A percentile compares a stretch with the other conserved stretches of the same genome.
phyloP scores from a whole-genome alignment of 2,113 vertebrate species.

The Apteryx owenii region DNA sequence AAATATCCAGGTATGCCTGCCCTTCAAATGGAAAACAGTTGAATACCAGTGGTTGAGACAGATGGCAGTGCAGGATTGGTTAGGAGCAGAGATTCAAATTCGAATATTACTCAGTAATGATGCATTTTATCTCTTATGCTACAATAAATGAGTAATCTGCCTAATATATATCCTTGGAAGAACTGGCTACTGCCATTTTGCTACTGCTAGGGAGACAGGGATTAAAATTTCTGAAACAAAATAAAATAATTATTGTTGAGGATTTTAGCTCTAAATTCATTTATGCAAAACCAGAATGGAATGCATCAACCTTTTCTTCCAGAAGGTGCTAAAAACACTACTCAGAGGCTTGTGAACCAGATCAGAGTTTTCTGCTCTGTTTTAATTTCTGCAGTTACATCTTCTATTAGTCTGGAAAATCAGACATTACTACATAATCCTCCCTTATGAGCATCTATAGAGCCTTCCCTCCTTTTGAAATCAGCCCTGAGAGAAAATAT shows the following conservation, averaged over 20 bases:
- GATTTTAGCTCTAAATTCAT: not conserved
- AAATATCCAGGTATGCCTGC: not conserved
- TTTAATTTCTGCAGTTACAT: not conserved
- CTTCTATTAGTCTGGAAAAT: not conserved
- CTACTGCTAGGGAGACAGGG: not conserved
- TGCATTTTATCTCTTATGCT: not conserved
- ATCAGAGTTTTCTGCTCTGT: not conserved
- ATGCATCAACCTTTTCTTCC: not conserved
- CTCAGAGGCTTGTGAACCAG: not conserved
- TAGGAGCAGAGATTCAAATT: not conserved
- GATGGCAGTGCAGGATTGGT: slow-evolving; percentile 14
- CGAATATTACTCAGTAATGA: not conserved
- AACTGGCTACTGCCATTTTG: not conserved
- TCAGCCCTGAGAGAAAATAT: not conserved
- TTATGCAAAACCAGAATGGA: not conserved
- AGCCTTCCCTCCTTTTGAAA: not conserved
- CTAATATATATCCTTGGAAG: not conserved
- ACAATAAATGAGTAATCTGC: slow-evolving; percentile 2
- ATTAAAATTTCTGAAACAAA: not conserved
- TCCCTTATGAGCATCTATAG: not conserved
- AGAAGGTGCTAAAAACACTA: not conserved
- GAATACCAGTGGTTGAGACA: not conserved
- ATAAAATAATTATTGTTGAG: not conserved
- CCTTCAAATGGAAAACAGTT: not conserved
- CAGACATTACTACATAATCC: not conserved